Conservation (phyloP, 2,113 vertebrate genomes). For the Chelonoidis abingdonii region DNA sequence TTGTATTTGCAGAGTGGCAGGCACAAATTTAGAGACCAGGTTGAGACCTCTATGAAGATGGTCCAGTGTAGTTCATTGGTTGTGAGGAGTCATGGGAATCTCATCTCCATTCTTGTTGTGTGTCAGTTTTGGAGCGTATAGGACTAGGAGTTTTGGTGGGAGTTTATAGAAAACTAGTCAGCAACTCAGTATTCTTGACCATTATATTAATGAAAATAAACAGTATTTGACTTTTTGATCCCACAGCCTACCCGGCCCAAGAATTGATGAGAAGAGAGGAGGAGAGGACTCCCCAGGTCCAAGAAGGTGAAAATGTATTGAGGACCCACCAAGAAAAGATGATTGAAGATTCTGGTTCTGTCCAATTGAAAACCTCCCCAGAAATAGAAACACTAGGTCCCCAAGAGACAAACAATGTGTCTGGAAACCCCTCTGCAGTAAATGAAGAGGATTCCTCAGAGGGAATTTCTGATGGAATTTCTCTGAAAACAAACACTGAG, state of each 20-base stretch:
- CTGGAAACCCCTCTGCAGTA: neutral
- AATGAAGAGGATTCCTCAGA: neutral
- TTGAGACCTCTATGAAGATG: neutral
- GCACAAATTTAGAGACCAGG: neutral
- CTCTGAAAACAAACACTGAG: neutral
- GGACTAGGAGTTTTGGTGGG: neutral
- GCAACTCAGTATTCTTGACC: neutral
- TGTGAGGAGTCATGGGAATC: neutral
- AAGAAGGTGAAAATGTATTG: neutral
- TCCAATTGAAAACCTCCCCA: neutral
- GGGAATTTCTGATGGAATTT: neutral
- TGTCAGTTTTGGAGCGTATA: neutral
- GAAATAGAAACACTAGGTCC: neutral
- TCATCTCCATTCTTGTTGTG: neutral
- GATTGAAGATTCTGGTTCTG: neutral
- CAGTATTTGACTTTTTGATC: slow-evolving; percentile 6
- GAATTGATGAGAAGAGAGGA: neutral
- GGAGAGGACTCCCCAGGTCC: slow-evolving; percentile 11
- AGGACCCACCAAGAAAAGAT: neutral
- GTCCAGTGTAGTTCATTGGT: neutral
- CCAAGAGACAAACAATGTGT: neutral
- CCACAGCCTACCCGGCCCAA: slow-evolving; percentile 29
- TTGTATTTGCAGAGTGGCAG: neutral
- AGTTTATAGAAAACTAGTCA: neutral
- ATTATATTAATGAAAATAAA: neutral